Evolutionary conservation across 2,888 invertebrate genomes (phyloP), one percentile per base, ranked within the genome.

Genomic region (Camptogramma bilineatum): DNA sequence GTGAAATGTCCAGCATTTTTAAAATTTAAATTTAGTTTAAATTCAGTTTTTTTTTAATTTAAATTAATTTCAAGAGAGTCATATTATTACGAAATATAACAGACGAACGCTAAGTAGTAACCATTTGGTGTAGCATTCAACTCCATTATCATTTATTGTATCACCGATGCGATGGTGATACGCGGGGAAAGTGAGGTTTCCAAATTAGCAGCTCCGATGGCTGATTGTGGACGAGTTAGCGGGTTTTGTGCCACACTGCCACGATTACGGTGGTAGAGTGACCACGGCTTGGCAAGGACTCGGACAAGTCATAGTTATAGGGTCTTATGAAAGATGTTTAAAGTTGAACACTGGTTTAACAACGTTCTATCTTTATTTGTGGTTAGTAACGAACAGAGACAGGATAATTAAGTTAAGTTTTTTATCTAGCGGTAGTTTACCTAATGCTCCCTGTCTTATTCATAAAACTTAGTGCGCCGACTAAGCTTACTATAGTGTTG

Each of bases 151-250:
- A 64, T 69, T 69, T 68, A 64, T 69, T 67, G 67, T 71, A 62
- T 62, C 54, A 56, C 44, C 61, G 56, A 46, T 18, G 62, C 71
- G 72, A 71, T 66, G 70, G n/a, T n/a, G 73, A 71, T 69, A 42
- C 62, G 62, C 19, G 54, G 62, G 62, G 66, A 66, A 66, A 66
- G 66, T 66, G 52, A 57, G 77, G 82, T 86, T 86, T 86, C 86
- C 81, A 86, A 86, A 86, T 86, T 86, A 86, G 79, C 86, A 79
- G 80, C 74, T 81, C 39, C 76, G 62, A 73, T 72, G 75, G 75
- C 86, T 86, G 88, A 91, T 90, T 87, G 87, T 76, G 85, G 82
- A 82, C 84, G 86, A 87, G 87, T 91, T 91, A 91, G 90, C 91
- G 75, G 80, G 76, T 84, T 83, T 84, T 84, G 86, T 85, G 76